Evolutionary conservation across 2,888 invertebrate species (phyloP), one percentile per base, ranked within the genome.

Genomic region (Andrena minutula): DNA sequence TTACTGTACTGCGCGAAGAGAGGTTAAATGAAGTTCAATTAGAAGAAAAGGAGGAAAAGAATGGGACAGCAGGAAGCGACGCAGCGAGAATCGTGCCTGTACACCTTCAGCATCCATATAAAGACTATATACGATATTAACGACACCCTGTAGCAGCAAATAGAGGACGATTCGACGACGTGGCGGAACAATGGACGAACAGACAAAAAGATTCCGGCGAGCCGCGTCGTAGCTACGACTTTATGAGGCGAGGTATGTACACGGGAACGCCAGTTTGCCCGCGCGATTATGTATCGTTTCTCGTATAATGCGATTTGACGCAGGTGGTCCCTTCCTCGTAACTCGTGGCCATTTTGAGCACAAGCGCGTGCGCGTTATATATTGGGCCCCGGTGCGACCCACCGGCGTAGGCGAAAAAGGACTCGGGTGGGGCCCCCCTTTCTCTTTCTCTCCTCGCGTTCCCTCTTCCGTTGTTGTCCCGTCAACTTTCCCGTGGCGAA

Each of bases 271-370:
- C 85, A 82, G 79, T 82, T 76, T 83, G 72, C 79, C 73, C 75
- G 69, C 75, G 75, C 87, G 89, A 90, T 90, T 88, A 89, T 87
- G 88, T 88, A 89, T 89, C 89, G 88, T 86, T 89, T 70, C 86
- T 86, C 86, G 89, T 84, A 88, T 89, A 89, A 90, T 90, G 84
- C 83, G 84, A 86, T 86, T 88, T 90, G 87, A 89, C 85, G 90
- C 90, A 89, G 89, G 89, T 89, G 90, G 89, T 89, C 89, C 86
- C 70, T 78, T 75, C 74, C 79, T 86, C 86, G 86, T 89, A 86
- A 86, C 86, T 88, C 81, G 75, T 83, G 79, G 75, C 79, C 81
- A 75, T 84, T 84, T 82, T 72, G 68, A 79, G 81, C 77, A 49
- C 63, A 58, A 79, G 73, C 83, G 79, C 83, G 79, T 79, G 84